Evolutionary conservation across 1,140 invertebrate genomes (phyloP), one percentile per base, ranked within the genome.

Genomic region (Drosophila navojoa): DNA sequence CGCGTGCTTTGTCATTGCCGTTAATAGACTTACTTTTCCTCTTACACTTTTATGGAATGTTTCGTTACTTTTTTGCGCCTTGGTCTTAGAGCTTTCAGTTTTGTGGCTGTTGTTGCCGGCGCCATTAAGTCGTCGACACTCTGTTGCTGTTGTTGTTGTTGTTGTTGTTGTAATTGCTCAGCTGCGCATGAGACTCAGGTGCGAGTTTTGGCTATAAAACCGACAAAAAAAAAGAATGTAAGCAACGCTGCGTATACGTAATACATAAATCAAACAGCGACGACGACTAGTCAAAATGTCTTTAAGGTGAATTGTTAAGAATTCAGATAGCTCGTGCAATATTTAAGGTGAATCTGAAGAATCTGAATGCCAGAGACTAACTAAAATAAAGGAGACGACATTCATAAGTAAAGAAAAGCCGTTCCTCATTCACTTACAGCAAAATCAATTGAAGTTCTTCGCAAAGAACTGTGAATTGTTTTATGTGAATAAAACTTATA

Each of bases 1-100:
- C 76, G 82, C 84, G 82, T 89, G 79, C 81, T 85, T 82, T 87
- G 82, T 89, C 84, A 87, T 87, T 89, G 82, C 79, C 66, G 82
- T 87, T 87, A 87, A 87, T 87, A 87, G 84, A 87, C 82, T 87
- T 89, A 77, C 72, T 82, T 86, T 76, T 58, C 67, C 63, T 67
- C 49, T 49, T 60, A 42, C 38, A 19, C 55, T 58, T 58, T 58
- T 58, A 58, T 53, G 15, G 29, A 38, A 53, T 16, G 11, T 52
- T 54, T 49, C 35, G 57, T 15, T 55, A 38, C 16, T 40, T 53
- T 22, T 25, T 55, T 45, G 55, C 42, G 22, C 9, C 40, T 45
- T 11, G 9, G 35, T n/a, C 38, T 44, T 57, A n/a, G 19, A 38
- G 27, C 10, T 42, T 40, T 25, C 19, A 19, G 25, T 54, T 32